phyloP scores from a whole-genome alignment of 2,797 vertebrate species.

The Epinephelus coioides region DNA sequence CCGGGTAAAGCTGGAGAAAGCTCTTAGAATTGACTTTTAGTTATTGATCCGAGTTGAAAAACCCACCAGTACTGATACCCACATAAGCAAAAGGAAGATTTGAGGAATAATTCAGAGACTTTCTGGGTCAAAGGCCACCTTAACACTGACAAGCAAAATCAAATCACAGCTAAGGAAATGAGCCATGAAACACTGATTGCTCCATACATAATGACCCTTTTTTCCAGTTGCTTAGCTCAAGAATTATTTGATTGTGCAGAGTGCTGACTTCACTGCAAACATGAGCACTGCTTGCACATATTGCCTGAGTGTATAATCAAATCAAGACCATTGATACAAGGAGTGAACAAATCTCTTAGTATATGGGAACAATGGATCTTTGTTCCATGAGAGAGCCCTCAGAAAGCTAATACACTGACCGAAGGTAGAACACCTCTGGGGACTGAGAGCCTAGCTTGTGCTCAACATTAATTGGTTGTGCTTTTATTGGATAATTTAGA shows the following conservation, averaged over 20 bases:
- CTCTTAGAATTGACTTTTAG: slow-evolving; percentile 9
- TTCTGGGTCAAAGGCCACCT: slow-evolving; percentile 77
- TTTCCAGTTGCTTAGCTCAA: slow-evolving; percentile 79
- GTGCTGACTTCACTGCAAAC: slow-evolving; percentile 88
- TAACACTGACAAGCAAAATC: slow-evolving; percentile 85
- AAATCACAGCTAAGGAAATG: slow-evolving; percentile 87
- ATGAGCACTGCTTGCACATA: slow-evolving; percentile 85
- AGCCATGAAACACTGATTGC: slow-evolving; percentile 86
- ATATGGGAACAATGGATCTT: slow-evolving; percentile 82
- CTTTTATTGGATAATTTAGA: slow-evolving; percentile 87
- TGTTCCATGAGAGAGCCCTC: slow-evolving; percentile 79
- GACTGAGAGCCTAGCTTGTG: slow-evolving; percentile 77
- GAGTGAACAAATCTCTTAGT: slow-evolving; percentile 85
- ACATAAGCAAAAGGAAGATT: slow-evolving; percentile 41
- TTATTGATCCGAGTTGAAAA: slow-evolving; percentile 34
- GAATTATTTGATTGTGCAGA: slow-evolving; percentile 86
- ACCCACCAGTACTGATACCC: slow-evolving; percentile 3
- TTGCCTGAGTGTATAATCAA: slow-evolving; percentile 87
- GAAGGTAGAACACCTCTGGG: slow-evolving; percentile 81
- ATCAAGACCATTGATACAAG: slow-evolving; percentile 87
- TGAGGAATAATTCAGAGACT: slow-evolving; percentile 55
- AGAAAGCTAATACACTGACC: slow-evolving; percentile 79
- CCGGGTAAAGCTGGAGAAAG: slow-evolving; percentile 3
- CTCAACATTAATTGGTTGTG: slow-evolving; percentile 77
- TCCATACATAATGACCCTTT: slow-evolving; percentile 82